Evolutionary conservation across 2,113 vertebrate genomes (phyloP).

Genomic region (Hylia prasina): DNA sequence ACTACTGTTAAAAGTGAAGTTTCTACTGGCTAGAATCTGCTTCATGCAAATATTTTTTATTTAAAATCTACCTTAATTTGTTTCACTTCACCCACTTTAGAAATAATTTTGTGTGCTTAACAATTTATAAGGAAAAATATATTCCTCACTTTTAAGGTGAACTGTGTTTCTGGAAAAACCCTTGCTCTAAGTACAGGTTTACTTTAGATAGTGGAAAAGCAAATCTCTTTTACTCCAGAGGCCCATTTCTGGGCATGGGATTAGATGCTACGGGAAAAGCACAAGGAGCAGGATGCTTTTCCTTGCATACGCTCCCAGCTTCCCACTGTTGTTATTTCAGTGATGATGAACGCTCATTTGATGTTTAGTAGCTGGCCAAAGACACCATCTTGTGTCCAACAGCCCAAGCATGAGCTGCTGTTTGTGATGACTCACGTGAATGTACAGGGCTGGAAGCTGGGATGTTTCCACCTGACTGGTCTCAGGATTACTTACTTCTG

Average conservation of each 20-base stretch:
- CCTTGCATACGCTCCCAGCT: background rate
- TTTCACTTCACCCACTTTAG: background rate
- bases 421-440: background rate
- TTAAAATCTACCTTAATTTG: background rate
- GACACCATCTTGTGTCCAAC: background rate
- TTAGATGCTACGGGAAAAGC: background rate
- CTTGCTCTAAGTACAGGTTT: background rate
- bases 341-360: background rate
- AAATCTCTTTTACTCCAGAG: background rate
- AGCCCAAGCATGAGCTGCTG: background rate
- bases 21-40: background rate
- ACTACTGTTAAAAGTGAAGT: background rate
- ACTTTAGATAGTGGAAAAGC: background rate
- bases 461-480: background rate
- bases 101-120: background rate
- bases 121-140: background rate
- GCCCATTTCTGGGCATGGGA: background rate
- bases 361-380: background rate
- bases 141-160: background rate
- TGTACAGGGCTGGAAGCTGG: background rate
- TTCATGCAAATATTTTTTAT: background rate
- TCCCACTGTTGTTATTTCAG: accelerated
- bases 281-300: background rate
- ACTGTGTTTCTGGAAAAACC: background rate
- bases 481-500: background rate